Conservation (phyloP, 1,140 invertebrate genomes). For the silkworm (Bombyx mori) region ASM3026992v2 NC_085111.1:11620501-11621000, state of each 20-base stretch:
- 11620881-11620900: constrained; percentile 27
- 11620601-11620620: too few species aligned
- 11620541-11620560: too few species aligned
- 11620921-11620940: constrained; percentile 19
- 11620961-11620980: constrained; percentile 20
- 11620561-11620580: too few species aligned
- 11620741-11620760: constrained; percentile 9
- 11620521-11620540: too few species aligned
- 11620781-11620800: constrained; percentile 15
- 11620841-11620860: constrained; percentile 21
- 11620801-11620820: constrained; percentile 16
- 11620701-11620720: constrained; percentile 12
- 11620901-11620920: constrained; percentile 13
- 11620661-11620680: constrained; percentile 11
- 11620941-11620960: constrained; percentile 23
- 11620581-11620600: too few species aligned
- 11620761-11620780: constrained; percentile 10
- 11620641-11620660: neutral
- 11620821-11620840: constrained; percentile 9
- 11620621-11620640: too few species aligned
- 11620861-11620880: constrained; percentile 28
- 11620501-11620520: too few species aligned
- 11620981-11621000: constrained; percentile 11
- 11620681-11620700: constrained; percentile 19
- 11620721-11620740: constrained; percentile 14